Evolutionary conservation across 1,140 invertebrate species (phyloP), one percentile per base, ranked within the genome.

Genomic region (Drosophila parvula): DNA sequence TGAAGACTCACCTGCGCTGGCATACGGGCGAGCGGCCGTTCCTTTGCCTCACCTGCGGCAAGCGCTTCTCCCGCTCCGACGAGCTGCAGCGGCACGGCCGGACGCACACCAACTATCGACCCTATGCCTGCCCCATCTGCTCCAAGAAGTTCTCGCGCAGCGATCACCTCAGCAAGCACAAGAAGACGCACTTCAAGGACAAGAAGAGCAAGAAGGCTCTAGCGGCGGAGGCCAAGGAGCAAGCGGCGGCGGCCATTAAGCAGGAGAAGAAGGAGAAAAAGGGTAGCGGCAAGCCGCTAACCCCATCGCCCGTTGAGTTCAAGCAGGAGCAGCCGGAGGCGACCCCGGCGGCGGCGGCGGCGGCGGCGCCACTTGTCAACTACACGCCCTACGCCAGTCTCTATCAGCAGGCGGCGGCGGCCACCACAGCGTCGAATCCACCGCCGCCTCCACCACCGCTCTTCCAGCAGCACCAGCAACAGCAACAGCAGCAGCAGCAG

Each of bases 31-130:
- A 97, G 82, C 92, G 96, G 28, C 95, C 95, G 0, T 96, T 95
- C 78, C 92, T 94, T 0, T 98, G 97, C 91, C 83, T 95, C 4
- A 95, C 95, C 32, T 98, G 97, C 88, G 95, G 95, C 1, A 98
- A 98, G 93, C 93, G 95, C 16, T 98, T 98, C 92, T 98, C 96
- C 0, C 93, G 97, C 10, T 98, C 96, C 9, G 97, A 98, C 82
- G 97, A 98, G 79, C 93, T 98, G 12, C 96, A 97, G 58, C 93
- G 97, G 22, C 97, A 98, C 75, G 92, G 95, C 0, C 92, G 96
- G 4, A 97, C 96, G 0, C 97, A 98, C 82, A 97, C 96, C 0
- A 97, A 97, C 0, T 96, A 97, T 69, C 97, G 97, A 61, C 94
- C 96, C 2, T 97, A 97, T 88, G 93, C 94, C 2, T 97, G 96